A percentile compares a stretch with the other conserved stretches of the same genome.
These are phyloP conservation scores for Toxotes chatareus DNA, from an alignment of 2,113 vertebrate genomes.

Conservation along the genomic window DNA sequence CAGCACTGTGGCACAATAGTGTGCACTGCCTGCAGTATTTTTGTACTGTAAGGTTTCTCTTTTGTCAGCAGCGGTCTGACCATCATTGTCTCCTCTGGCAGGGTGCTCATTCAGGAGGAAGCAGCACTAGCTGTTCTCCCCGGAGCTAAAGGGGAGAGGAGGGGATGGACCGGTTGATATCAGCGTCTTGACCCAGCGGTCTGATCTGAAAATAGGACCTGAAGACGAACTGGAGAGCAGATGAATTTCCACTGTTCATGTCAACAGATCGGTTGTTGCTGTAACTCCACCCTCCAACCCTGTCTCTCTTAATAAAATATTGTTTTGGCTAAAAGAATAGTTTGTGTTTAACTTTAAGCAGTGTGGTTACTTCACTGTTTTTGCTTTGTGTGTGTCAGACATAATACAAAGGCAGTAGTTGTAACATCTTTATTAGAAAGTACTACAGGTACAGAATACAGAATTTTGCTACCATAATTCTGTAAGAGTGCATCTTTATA, in stretches of 20 bases:
- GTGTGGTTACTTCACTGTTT: neutral
- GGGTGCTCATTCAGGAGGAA: constrained; percentile 88
- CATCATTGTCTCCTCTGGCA: constrained; percentile 63
- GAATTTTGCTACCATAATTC: neutral
- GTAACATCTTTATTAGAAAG: constrained; percentile 40
- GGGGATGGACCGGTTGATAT: constrained; percentile 76
- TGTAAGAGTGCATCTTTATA: neutral
- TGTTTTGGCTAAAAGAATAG: constrained; percentile 78
- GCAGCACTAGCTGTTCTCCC: constrained; percentile 83
- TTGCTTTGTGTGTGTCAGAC: neutral
- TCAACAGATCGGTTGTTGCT: constrained; percentile 57
- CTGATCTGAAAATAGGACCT: constrained; percentile 38
- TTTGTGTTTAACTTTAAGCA: neutral
- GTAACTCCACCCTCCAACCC: constrained; percentile 78
- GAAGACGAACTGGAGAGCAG: constrained; percentile 23
- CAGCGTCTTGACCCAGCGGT: constrained; percentile 53
- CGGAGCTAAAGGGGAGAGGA: constrained; percentile 70
- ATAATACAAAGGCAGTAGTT: neutral
- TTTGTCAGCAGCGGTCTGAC: constrained; percentile 49
- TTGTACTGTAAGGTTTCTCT: constrained; percentile 36
- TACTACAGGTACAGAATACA: constrained; percentile 5
- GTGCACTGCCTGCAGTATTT: constrained; percentile 49
- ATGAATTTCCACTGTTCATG: constrained; percentile 39
- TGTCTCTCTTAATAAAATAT: constrained; percentile 82
- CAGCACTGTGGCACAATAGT: constrained; percentile 39